Base-by-base conservation (phyloP, 1,140 invertebrate species). In the Anadara kagoshimensis region DNA sequence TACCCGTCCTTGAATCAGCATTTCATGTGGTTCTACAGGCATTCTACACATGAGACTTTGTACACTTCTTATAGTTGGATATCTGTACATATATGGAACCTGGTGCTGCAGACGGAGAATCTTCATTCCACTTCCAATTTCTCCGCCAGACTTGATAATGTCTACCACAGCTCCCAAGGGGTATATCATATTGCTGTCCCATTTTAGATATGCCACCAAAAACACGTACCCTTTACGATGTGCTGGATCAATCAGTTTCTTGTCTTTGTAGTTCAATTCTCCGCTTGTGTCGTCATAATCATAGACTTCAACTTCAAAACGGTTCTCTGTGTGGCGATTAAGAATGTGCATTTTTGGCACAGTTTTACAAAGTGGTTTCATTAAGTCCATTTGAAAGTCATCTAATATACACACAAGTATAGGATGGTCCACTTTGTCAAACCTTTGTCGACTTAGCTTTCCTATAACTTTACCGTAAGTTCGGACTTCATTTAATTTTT, bases 1-100 rank as follows among this genome's bases (percentile, higher is more conserved):
- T 26, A 92, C 91, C 54, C 96, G 24, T 53, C 49, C 51, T 41
- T 63, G 16, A 16, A 49, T 12, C n/a, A 29, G 41, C 20, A n/a
- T 53, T 49, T 58, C 24, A 36, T 36, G 29, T 36, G 29, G 29
- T 36, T 36, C 29, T 36, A 36, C 29, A 36, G 29, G 29, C 29
- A 36, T 36, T 36, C 29, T 36, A 36, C 29, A 36, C 49, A 69
- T n/a, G 24, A 76, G 59, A 8, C 36, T n/a, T 44, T 63, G 59
- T 22, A 70, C 64, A 11, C 26, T 41, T 54, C 58, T 24, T 5
- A 76, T 53, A 24, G 75, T 76, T 18, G 62, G 43, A 26, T 44
- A 22, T 14, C 58, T 72, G 54, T 76, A 76, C 16, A 24, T 44
- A 51, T 51, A 53, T 26, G 75, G 75, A 12, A 72, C 69, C 53